A percentile compares a stretch with the other conserved stretches of the same genome.
Evolutionary conservation across 2,113 vertebrate species (phyloP).

Genomic region (Ancistrus triradiatus): DNA sequence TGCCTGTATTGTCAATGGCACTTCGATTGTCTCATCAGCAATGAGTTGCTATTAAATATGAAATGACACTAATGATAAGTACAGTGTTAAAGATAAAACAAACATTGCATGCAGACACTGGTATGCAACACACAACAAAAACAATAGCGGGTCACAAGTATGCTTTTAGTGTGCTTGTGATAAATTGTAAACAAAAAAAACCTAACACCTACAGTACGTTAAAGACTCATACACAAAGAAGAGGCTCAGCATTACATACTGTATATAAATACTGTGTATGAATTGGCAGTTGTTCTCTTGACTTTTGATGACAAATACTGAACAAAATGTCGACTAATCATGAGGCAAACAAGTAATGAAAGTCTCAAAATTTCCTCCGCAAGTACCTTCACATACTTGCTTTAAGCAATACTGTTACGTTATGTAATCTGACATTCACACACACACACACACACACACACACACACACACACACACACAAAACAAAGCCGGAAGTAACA

Average conservation of each 20-base stretch:
- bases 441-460: too few species aligned
- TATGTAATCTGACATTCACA: too few species aligned
- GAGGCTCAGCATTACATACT: background rate
- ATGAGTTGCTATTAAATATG: conserved; percentile 9
- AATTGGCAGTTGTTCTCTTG: background rate
- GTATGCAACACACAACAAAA: background rate
- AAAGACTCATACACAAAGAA: background rate
- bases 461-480: too few species aligned
- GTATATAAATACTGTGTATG: background rate
- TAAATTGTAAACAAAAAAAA: conserved; percentile 14
- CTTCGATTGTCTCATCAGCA: conserved; percentile 34
- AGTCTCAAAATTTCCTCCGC: too few species aligned
- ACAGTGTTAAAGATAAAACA: background rate
- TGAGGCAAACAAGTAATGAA: too few species aligned
- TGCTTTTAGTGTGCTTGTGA: conserved; percentile 2
- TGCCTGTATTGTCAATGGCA: background rate
- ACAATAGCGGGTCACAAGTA: background rate
- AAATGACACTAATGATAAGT: background rate
- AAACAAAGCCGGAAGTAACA: too few species aligned
- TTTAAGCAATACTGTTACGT: too few species aligned
- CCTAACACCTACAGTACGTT: conserved; percentile 4
- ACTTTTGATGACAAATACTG: too few species aligned
- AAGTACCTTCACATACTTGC: too few species aligned
- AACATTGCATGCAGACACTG: too few species aligned
- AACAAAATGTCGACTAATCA: too few species aligned